Percentiles rank a stretch among this genome's conserved stretches.
phyloP scores from a whole-genome alignment of 2,113 vertebrate species.

The Rana temporaria region DNA sequence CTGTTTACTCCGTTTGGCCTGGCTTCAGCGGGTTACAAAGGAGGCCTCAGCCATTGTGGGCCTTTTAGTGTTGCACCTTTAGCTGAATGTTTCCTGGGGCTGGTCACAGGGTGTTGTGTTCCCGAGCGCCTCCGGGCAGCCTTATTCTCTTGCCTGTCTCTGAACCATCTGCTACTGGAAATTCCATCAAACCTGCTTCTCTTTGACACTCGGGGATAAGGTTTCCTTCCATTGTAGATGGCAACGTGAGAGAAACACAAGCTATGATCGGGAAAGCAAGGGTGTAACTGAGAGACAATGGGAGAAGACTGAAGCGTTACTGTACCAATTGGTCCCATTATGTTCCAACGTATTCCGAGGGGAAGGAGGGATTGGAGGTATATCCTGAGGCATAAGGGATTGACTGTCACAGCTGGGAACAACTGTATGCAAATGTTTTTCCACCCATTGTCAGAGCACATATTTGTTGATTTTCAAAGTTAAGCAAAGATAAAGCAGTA shows the following conservation, averaged over 20 bases:
- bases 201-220: conserved; percentile 45
- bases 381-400: neutral
- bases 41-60: conserved; percentile 22
- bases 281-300: conserved; percentile 18
- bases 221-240: conserved; percentile 58
- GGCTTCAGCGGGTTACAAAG: conserved; percentile 55
- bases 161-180: conserved; percentile 66
- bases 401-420: neutral
- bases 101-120: conserved; percentile 59
- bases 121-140: conserved; percentile 58
- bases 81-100: conserved; percentile 1
- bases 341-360: conserved; percentile 18
- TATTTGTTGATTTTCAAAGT: too few species aligned
- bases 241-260: conserved; percentile 62
- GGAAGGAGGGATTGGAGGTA: neutral
- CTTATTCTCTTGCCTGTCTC: conserved; percentile 49
- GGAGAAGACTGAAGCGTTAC: conserved; percentile 42
- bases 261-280: conserved; percentile 39
- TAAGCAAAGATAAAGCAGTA: too few species aligned
- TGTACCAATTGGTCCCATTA: conserved; percentile 35
- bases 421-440: too few species aligned
- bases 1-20: conserved; percentile 50
- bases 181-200: conserved; percentile 58
- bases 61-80: conserved; percentile 56
- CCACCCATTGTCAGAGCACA: too few species aligned